phyloP scores from a whole-genome alignment of 2,888 invertebrate species.

The Erebia palarica region DNA sequence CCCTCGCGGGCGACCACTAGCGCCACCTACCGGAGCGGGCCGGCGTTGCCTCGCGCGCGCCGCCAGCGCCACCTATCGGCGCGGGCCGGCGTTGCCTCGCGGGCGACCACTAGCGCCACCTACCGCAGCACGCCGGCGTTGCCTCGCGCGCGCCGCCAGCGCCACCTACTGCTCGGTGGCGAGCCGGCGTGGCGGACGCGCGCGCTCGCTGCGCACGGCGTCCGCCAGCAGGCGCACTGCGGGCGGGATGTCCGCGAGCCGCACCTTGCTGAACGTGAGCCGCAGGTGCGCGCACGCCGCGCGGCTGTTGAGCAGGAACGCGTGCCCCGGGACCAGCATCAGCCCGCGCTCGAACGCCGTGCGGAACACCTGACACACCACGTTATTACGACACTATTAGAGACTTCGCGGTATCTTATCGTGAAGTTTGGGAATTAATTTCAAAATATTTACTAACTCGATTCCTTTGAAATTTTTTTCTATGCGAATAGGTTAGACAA shows the following conservation, averaged over 20 bases:
- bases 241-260: conserved; percentile 84
- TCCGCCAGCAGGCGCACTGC: conserved; percentile 83
- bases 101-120: neutral
- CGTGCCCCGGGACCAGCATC: conserved; percentile 88
- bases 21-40: conserved; percentile 54
- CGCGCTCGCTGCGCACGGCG: conserved; percentile 60
- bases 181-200: conserved; percentile 52
- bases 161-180: conserved; percentile 57
- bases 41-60: conserved; percentile 54
- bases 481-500: no score
- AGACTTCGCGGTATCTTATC: no score
- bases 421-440: no score
- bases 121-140: neutral
- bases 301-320: conserved; percentile 85
- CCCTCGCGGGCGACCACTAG: neutral
- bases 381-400: no score
- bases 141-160: conserved; percentile 4
- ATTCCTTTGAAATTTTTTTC: no score
- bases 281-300: conserved; percentile 86
- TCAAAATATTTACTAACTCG: no score
- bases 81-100: neutral
- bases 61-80: conserved; percentile 64
- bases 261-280: conserved; percentile 87
- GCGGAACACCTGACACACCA: conserved; percentile 61
- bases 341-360: conserved; percentile 86